Percentiles rank a stretch among this genome's conserved stretches.
phyloP scores from a whole-genome alignment of 1,140 invertebrate species.

The Plectus sambesii region DNA sequence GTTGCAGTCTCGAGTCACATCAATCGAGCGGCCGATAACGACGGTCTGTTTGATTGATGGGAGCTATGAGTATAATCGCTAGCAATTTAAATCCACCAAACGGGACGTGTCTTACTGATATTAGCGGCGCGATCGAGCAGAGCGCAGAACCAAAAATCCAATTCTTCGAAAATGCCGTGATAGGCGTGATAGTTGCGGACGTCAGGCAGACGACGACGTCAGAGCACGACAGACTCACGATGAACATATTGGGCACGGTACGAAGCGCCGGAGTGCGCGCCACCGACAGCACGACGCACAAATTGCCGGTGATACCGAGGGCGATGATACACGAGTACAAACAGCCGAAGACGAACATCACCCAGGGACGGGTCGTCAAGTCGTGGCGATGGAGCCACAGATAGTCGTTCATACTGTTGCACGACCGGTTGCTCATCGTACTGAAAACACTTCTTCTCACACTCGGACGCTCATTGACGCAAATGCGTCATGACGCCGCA shows the following conservation, averaged over 20 bases:
- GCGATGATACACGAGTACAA: conserved; percentile 24
- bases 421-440: too few species aligned
- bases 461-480: too few species aligned
- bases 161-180: conserved; percentile 41
- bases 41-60: too few species aligned
- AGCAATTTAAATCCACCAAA: too few species aligned
- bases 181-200: conserved; percentile 42
- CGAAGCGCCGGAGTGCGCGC: conserved; percentile 29
- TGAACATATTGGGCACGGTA: too few species aligned
- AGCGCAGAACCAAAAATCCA: conserved; percentile 41
- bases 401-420: too few species aligned
- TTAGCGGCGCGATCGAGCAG: conserved; percentile 37
- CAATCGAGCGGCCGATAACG: too few species aligned
- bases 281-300: conserved; percentile 26
- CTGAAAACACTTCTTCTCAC: too few species aligned
- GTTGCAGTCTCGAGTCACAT: too few species aligned
- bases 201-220: conserved; percentile 42
- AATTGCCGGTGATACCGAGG: conserved; percentile 24
- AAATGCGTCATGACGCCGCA: too few species aligned
- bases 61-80: too few species aligned
- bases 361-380: conserved; percentile 7
- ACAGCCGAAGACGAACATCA: conserved; percentile 20
- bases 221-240: conserved; percentile 41
- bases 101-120: conserved; percentile 33
- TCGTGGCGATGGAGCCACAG: conserved; percentile 1